Percentiles rank a stretch among this genome's conserved stretches.
phyloP scores from a whole-genome alignment of 2,888 invertebrate genomes.

The Acholoe squamosa region DNA sequence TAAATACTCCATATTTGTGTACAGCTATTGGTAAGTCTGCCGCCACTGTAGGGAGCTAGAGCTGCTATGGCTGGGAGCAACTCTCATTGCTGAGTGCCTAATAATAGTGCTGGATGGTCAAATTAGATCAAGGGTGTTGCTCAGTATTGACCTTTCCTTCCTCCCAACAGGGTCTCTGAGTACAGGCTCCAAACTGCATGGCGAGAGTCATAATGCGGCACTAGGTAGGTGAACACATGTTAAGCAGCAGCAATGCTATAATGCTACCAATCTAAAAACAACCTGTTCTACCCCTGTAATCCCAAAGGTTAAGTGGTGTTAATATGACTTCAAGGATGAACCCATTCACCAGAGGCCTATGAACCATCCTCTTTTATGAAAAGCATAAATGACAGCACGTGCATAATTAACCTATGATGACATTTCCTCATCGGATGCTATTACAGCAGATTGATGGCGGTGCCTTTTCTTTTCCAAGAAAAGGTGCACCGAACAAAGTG shows the following conservation, averaged over 20 bases:
- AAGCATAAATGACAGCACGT: constrained; percentile 40
- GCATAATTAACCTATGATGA: background rate
- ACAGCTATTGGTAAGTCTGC: background rate
- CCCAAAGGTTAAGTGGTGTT: constrained; percentile 15
- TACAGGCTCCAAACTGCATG: background rate
- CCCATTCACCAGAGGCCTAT: background rate
- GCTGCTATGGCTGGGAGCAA: background rate
- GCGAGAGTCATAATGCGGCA: background rate
- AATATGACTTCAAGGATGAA: background rate
- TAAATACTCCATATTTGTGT: background rate
- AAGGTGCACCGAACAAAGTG: too few relatives aligned
- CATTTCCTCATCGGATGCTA: background rate
- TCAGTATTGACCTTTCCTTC: background rate
- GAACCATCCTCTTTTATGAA: background rate
- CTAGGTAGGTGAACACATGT: background rate
- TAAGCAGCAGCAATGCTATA: background rate
- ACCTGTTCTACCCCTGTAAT: background rate
- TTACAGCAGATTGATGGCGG: background rate
- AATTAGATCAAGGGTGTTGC: background rate
- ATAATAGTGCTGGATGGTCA: background rate
- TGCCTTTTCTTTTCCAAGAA: too few relatives aligned
- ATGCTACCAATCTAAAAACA: background rate
- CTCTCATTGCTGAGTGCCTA: background rate
- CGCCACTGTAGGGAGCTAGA: background rate
- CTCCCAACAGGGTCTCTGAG: background rate